These are phyloP conservation scores for Smutsia gigantea DNA, from an alignment of 2,797 vertebrate genomes.

Conservation along the genomic window DNA sequence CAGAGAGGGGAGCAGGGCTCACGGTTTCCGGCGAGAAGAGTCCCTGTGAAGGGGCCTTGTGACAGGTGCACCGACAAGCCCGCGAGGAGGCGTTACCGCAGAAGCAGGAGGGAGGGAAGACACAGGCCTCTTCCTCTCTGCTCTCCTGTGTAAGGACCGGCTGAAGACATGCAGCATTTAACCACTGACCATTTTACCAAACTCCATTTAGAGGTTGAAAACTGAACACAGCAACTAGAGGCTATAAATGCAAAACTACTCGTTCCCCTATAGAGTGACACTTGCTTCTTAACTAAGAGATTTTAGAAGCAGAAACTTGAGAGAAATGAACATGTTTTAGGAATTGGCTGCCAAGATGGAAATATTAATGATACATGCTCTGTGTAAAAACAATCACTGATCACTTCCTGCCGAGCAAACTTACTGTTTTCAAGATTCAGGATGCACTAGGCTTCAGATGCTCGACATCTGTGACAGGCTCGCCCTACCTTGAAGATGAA, in stretches of 20 bases:
- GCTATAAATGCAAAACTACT: background rate
- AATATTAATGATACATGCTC: background rate
- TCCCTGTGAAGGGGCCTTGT: background rate
- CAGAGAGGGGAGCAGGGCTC: background rate
- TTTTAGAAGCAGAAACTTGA: background rate
- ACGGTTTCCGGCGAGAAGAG: background rate
- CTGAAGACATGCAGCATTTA: background rate
- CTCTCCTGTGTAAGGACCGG: background rate
- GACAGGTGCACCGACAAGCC: background rate
- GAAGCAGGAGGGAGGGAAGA: background rate
- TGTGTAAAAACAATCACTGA: too few relatives aligned
- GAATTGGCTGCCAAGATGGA: background rate
- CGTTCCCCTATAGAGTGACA: background rate
- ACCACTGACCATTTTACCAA: background rate
- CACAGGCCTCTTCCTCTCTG: background rate
- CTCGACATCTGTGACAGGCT: background rate
- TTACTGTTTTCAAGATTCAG: background rate
- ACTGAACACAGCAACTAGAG: background rate
- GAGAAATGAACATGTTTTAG: background rate
- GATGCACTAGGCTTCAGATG: background rate
- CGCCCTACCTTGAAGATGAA: conserved; percentile 93
- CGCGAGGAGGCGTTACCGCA: background rate
- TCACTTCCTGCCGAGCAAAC: background rate
- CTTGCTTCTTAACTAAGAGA: background rate
- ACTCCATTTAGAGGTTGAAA: background rate